Percentiles rank a stretch among this genome's conserved stretches.
These are phyloP conservation scores for Isurus oxyrinchus DNA, from an alignment of 2,113 vertebrate species.

Conservation along the genomic window DNA sequence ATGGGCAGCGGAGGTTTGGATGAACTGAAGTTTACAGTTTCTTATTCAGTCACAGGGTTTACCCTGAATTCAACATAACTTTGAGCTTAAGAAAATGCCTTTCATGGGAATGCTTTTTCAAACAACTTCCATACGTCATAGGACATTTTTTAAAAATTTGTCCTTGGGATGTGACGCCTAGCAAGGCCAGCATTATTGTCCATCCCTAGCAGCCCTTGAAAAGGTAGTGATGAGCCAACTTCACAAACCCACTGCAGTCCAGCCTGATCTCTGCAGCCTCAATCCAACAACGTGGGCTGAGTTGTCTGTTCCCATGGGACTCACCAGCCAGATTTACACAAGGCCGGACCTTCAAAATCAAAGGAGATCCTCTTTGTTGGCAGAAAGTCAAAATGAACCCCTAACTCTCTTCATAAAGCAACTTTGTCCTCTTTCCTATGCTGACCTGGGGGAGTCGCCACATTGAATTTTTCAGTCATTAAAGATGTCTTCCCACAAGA, in stretches of 20 bases:
- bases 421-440: background rate
- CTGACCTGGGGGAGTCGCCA: background rate
- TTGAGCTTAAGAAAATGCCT: background rate
- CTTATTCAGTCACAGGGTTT: background rate
- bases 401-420: background rate
- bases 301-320: too few species aligned
- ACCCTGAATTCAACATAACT: background rate
- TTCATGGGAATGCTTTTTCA: background rate
- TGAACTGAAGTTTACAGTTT: background rate
- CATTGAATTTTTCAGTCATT: background rate
- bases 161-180: background rate
- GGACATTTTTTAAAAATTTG: background rate
- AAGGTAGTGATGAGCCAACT: too few species aligned
- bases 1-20: background rate
- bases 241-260: too few species aligned
- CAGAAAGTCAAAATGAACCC: too few species aligned
- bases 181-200: too few species aligned
- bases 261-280: too few species aligned
- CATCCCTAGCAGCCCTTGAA: too few species aligned
- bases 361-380: too few species aligned
- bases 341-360: too few species aligned
- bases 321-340: too few species aligned
- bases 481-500: background rate
- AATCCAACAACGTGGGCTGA: too few species aligned
- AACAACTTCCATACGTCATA: background rate